phyloP scores from a whole-genome alignment of 92 coral and sea anemone genomes.

The Paramuricea clavata region DNA sequence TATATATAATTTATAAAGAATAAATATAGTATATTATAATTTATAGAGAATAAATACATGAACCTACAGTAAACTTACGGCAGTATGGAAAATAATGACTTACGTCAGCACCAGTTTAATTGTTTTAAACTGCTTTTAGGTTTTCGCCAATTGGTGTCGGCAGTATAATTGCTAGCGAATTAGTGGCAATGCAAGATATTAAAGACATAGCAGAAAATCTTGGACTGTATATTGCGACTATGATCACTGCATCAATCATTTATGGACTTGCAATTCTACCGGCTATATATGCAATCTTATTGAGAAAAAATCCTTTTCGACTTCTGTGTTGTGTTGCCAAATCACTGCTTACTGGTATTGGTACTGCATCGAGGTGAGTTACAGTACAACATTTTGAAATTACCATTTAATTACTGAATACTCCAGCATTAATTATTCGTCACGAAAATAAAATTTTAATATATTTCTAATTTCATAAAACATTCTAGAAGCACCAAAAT shows the following conservation, averaged over 20 bases:
- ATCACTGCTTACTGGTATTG: slow-evolving; percentile 14
- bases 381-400: too few relatives aligned
- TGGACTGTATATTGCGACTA: neutral
- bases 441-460: too few relatives aligned
- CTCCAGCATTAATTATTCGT: too few relatives aligned
- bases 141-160: slow-evolving; percentile 19
- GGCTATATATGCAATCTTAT: too few relatives aligned
- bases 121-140: neutral
- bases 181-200: slow-evolving; percentile 21
- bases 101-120: neutral
- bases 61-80: too few relatives aligned
- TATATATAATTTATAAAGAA: too few relatives aligned
- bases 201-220: neutral
- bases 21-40: too few relatives aligned
- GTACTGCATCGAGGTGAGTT: slow-evolving; percentile 18
- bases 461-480: too few relatives aligned
- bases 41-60: too few relatives aligned
- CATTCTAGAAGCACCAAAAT: too few relatives aligned
- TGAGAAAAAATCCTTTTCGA: slow-evolving; percentile 8
- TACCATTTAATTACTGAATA: too few relatives aligned
- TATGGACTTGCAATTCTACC: neutral
- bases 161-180: slow-evolving; percentile 13
- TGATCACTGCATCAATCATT: neutral
- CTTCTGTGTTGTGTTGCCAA: neutral
- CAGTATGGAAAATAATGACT: too few relatives aligned